Conservation (phyloP, 2,888 invertebrate species). For the Aphodius sticticus region DNA sequence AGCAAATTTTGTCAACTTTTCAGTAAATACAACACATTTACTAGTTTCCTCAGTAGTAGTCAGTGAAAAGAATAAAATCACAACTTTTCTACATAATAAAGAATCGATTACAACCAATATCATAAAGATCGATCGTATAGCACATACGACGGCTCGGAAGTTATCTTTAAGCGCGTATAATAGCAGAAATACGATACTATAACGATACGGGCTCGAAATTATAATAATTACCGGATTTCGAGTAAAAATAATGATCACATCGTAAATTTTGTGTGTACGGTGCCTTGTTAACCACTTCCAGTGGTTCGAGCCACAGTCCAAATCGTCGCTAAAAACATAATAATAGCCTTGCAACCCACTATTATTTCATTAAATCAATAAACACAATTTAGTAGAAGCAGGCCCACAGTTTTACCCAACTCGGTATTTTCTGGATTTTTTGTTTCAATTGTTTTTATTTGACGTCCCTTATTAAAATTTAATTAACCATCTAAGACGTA, state of each 20-base stretch:
- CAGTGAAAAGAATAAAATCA: background rate
- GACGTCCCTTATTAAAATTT: too few relatives aligned
- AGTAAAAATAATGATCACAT: background rate
- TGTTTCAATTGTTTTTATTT: background rate
- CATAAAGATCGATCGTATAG: background rate
- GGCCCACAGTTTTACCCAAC: background rate
- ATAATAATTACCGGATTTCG: background rate
- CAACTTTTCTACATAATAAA: background rate
- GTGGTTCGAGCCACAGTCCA: background rate
- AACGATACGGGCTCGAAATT: background rate
- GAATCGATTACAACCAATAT: background rate
- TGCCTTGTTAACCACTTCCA: conserved; percentile 13
- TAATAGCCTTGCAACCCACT: background rate
- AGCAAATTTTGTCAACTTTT: background rate
- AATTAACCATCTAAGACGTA: too few relatives aligned
- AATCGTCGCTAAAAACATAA: conserved; percentile 21
- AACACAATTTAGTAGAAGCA: background rate
- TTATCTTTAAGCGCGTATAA: background rate
- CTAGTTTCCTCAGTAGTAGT: background rate
- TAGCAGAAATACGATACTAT: background rate
- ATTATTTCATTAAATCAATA: conserved; percentile 24
- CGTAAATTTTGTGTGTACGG: background rate
- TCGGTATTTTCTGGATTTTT: background rate
- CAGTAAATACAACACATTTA: background rate
- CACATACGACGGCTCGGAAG: background rate